Conservation (phyloP, 2,888 invertebrate species). For the Dryococelus australis region DNA sequence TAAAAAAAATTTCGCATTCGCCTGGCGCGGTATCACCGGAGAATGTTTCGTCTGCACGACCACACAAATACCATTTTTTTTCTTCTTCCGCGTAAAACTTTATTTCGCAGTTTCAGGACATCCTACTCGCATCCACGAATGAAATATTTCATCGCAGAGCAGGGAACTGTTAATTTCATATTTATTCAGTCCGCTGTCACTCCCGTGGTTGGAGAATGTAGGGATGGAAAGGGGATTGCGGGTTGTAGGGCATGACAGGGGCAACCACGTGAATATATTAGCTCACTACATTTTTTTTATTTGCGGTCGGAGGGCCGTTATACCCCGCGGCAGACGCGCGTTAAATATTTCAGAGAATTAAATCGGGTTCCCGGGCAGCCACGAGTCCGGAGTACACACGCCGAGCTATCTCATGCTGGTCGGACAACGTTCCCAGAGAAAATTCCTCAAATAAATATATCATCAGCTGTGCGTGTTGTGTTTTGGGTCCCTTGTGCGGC, state of each 20-base stretch:
- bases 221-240: neutral
- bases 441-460: too few relatives aligned
- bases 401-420: too few relatives aligned
- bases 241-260: too few relatives aligned
- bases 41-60: neutral
- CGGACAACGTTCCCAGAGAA: too few relatives aligned
- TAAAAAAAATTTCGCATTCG: too few relatives aligned
- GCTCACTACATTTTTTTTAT: neutral
- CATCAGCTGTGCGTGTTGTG: too few relatives aligned
- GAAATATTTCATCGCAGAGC: neutral
- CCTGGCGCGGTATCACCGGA: neutral
- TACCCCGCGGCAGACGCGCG: neutral
- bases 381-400: neutral
- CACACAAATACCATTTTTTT: too few relatives aligned
- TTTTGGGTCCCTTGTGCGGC: too few relatives aligned
- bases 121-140: neutral
- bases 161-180: neutral
- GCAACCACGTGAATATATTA: neutral
- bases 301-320: neutral
- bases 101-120: neutral
- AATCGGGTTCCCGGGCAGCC: neutral
- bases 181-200: neutral
- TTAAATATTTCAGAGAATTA: conserved; percentile 9
- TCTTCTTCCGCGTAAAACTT: neutral
- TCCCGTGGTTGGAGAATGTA: neutral